Base-by-base conservation (phyloP, 2,113 vertebrate species). In the Melanostigma gelatinosum region DNA sequence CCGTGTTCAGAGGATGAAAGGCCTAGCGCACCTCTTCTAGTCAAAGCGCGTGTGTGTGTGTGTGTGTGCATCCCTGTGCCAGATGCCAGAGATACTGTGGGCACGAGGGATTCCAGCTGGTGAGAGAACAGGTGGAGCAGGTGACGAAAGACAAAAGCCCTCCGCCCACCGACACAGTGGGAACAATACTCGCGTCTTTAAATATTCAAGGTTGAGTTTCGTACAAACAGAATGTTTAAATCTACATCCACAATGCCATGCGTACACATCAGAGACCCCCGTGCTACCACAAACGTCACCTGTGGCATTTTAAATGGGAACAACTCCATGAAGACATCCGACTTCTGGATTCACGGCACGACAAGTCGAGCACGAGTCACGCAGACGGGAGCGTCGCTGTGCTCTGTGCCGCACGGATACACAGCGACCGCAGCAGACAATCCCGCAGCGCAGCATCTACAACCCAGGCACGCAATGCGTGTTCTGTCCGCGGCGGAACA, bases 1-100 rank as follows among this genome's bases (percentile, higher is more conserved):
- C 67, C 67, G 58, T 38, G 77, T 85, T 87, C 29, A 85, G 79
- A 67, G 87, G 91, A 91, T 91, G 55, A 92, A 90, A 70, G 78
- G 90, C 80, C 88, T 87, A 75, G 77, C 65, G 75, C 58, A n/a
- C 80, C 85, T 86, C 75, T 15, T 73, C 61, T 38, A 61, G 72
- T 82, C 20, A 61, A 40, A 62, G 67, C 16, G 20, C n/a, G 50
- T 52, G 50, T 40, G 18, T 36, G 73, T 75, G 73, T 77, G 72
- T 67, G n/a, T 78, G 84, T 44, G 63, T 50, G 46, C 32, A 5
- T 4, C 40, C 3, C 34, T 13, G 67, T 64, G 83, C 68, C 75
- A 83, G 80, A 90, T 88, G 79, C 74, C 89, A 83, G 65, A 18
- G 86, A 67, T 77, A 8, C 32, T 61, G 82, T 16, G 8, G 42